phyloP scores from a whole-genome alignment of 2,888 invertebrate species.

The Phorcus lineatus region DNA sequence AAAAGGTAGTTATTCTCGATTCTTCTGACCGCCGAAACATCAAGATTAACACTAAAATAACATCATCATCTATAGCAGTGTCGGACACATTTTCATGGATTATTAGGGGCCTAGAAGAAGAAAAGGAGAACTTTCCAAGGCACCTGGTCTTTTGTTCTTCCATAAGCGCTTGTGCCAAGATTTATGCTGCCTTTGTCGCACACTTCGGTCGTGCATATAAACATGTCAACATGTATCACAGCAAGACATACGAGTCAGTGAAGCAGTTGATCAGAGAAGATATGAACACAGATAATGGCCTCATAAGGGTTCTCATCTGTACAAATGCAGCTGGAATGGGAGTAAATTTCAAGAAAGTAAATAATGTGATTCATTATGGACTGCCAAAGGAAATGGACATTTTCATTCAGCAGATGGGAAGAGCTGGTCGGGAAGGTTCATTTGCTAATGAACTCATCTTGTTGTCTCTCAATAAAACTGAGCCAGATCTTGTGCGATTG shows the following conservation, averaged over 20 bases:
- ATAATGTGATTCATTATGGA: conserved; percentile 39
- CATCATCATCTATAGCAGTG: too few species aligned
- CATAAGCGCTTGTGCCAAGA: conserved; percentile 25
- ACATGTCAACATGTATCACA: conserved; percentile 41
- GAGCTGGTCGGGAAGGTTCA: conserved; percentile 39
- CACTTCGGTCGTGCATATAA: background rate
- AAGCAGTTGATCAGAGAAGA: conserved; percentile 36
- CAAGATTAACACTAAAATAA: too few species aligned
- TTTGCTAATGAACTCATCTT: conserved; percentile 38
- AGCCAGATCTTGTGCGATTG: conserved; percentile 28
- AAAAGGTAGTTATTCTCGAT: background rate
- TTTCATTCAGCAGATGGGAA: conserved; percentile 44
- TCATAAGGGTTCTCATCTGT: conserved; percentile 38
- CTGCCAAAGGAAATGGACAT: conserved; percentile 40
- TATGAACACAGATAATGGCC: conserved; percentile 29
- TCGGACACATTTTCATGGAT: conserved; percentile 20
- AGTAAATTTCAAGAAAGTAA: conserved; percentile 33
- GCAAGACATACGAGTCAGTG: conserved; percentile 35
- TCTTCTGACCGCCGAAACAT: too few species aligned
- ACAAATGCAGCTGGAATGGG: conserved; percentile 44
- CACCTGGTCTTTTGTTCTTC: conserved; percentile 33
- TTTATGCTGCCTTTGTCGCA: conserved; percentile 27
- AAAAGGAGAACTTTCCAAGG: conserved; percentile 13
- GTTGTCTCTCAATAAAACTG: conserved; percentile 33
- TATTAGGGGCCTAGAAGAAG: background rate